These are phyloP conservation scores for Nomada lathburiana DNA, from an alignment of 2,888 invertebrate genomes.

Conservation along the genomic window DNA sequence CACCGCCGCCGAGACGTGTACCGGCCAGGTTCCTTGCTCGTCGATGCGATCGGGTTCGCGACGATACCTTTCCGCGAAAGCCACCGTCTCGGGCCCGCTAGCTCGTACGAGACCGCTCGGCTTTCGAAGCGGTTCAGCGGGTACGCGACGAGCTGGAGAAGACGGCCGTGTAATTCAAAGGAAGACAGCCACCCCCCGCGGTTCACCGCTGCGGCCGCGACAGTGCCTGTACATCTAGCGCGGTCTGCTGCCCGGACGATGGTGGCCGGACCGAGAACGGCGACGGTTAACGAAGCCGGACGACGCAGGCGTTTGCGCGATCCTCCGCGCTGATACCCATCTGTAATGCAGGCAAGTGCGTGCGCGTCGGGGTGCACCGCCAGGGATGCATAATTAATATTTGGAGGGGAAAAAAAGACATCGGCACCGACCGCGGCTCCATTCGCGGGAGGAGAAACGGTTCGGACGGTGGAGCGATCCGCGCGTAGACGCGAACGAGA, in stretches of 20 bases:
- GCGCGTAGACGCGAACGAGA: background rate
- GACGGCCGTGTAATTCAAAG: slow-evolving; percentile 42
- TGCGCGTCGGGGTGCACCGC: slow-evolving; percentile 76
- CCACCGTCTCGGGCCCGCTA: background rate
- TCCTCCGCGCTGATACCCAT: slow-evolving; percentile 59
- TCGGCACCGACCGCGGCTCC: slow-evolving; percentile 46
- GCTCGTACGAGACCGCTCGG: background rate
- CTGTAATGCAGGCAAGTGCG: slow-evolving; percentile 75
- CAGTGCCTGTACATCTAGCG: slow-evolving; percentile 52
- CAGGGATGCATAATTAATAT: slow-evolving; percentile 83
- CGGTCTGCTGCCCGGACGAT: slow-evolving; percentile 37
- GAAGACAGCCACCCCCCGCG: slow-evolving; percentile 74
- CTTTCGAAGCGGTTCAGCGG: slow-evolving; percentile 26
- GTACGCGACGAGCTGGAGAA: slow-evolving; percentile 6
- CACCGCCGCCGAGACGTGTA: background rate
- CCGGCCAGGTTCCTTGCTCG: background rate
- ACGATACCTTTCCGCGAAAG: background rate
- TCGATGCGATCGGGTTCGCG: background rate
- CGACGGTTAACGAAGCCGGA: slow-evolving; percentile 37
- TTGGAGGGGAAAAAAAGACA: slow-evolving; percentile 74
- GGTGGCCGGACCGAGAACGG: slow-evolving; percentile 15
- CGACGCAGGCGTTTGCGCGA: slow-evolving; percentile 28
- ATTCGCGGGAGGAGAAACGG: slow-evolving; percentile 12
- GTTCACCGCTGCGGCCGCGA: slow-evolving; percentile 72
- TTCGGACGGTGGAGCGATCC: slow-evolving; percentile 25